These are phyloP conservation scores for Falco concolor DNA, from an alignment of 2,797 vertebrate species.

Conservation along the genomic window DNA sequence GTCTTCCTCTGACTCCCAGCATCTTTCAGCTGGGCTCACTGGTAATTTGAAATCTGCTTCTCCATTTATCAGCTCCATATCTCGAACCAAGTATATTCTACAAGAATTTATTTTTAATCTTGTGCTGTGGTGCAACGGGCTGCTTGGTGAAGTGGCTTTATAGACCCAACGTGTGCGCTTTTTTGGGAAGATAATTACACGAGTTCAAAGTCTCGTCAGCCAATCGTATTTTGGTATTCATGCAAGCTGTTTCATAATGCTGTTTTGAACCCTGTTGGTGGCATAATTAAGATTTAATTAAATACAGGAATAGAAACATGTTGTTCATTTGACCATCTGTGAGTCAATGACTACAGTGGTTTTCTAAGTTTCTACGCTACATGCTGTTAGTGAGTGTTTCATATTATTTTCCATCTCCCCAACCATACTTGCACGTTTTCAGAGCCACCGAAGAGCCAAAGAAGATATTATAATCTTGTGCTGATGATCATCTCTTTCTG, in stretches of 20 bases:
- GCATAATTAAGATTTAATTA: conserved; percentile 53
- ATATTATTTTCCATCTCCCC: conserved; percentile 59
- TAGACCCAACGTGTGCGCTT: neutral
- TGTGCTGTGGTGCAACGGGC: neutral
- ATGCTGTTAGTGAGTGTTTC: conserved; percentile 52
- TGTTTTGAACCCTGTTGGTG: conserved; percentile 68
- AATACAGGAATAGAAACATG: conserved; percentile 62
- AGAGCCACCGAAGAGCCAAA: conserved; percentile 40
- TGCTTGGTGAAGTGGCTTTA: neutral
- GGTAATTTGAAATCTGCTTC: neutral
- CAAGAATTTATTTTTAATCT: neutral
- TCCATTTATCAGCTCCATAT: neutral
- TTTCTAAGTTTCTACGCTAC: conserved; percentile 32
- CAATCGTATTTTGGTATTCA: conserved; percentile 43
- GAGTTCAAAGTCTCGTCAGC: conserved; percentile 56
- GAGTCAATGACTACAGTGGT: neutral
- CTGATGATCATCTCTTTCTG: conserved; percentile 36
- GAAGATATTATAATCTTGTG: neutral
- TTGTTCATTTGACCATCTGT: conserved; percentile 37
- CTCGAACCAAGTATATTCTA: neutral
- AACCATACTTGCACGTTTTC: conserved; percentile 37
- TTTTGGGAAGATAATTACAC: conserved; percentile 44
- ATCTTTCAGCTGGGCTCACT: neutral
- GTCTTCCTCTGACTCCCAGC: neutral
- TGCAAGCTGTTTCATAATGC: conserved; percentile 64